Evolutionary conservation across 2,113 vertebrate species (phyloP).

Genomic region (Beaufortia kweichowensis): DNA sequence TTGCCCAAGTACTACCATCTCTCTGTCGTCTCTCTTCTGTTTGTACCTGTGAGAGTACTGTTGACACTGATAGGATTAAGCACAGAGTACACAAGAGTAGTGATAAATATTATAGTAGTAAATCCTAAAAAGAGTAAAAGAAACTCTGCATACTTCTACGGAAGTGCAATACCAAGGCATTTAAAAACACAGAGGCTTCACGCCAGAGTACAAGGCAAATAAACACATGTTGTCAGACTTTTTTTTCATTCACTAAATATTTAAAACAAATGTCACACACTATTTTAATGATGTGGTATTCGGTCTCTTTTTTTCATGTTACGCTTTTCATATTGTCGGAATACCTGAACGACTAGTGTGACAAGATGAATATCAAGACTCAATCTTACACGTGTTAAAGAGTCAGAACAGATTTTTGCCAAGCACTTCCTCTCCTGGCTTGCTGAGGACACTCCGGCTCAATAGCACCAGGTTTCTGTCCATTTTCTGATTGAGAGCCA

Average conservation of each 20-base stretch:
- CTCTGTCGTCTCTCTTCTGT: conserved; percentile 19
- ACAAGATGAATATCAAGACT: conserved; percentile 53
- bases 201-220: conserved; percentile 78
- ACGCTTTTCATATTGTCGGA: conserved; percentile 63
- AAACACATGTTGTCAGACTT: conserved; percentile 71
- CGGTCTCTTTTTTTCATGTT: conserved; percentile 59
- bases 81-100: conserved; percentile 58
- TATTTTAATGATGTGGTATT: conserved; percentile 66
- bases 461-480: conserved; percentile 68
- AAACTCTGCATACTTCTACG: conserved; percentile 60
- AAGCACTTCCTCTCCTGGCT: conserved; percentile 55
- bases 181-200: conserved; percentile 65
- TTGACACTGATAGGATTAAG: conserved; percentile 47
- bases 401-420: conserved; percentile 46
- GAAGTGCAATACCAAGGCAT: conserved; percentile 67
- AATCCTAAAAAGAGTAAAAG: conserved; percentile 59
- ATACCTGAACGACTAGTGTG: conserved; percentile 66
- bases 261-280: conserved; percentile 77
- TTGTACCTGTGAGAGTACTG: conserved; percentile 46
- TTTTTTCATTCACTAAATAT: conserved; percentile 76
- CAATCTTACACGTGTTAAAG: conserved; percentile 42
- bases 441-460: conserved; percentile 66
- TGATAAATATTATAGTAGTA: conserved; percentile 56
- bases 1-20: conserved; percentile 19
- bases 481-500: conserved; percentile 55